Conservation (phyloP, 2,888 invertebrate genomes). For the Laspeyria flexula region DNA sequence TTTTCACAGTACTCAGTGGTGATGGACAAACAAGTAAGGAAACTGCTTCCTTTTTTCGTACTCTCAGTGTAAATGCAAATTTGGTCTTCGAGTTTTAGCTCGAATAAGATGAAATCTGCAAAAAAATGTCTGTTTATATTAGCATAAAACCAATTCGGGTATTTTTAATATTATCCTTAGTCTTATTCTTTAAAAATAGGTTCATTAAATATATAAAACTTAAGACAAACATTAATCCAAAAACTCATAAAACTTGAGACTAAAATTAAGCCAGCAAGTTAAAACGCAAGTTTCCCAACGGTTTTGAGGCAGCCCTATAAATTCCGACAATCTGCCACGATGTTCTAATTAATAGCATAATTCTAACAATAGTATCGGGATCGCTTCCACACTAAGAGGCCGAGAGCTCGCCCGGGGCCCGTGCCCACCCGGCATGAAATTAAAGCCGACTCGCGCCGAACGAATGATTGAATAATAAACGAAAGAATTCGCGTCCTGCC, state of each 20-base stretch:
- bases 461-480: slow-evolving; percentile 87
- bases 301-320: slow-evolving; percentile 52
- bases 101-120: not conserved
- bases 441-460: slow-evolving; percentile 85
- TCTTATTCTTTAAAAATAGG: not conserved
- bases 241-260: slow-evolving; percentile 43
- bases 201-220: not conserved
- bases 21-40: slow-evolving; percentile 62
- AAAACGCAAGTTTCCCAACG: slow-evolving; percentile 45
- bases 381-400: slow-evolving; percentile 67
- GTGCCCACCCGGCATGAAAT: slow-evolving; percentile 86
- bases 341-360: slow-evolving; percentile 64
- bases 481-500: slow-evolving; percentile 85
- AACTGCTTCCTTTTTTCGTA: slow-evolving; percentile 42
- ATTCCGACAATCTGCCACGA: slow-evolving; percentile 58
- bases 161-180: not conserved
- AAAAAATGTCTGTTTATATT: no score
- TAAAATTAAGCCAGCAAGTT: slow-evolving; percentile 49
- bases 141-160: no score
- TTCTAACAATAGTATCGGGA: slow-evolving; percentile 56
- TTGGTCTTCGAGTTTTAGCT: no score
- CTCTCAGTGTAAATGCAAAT: no score
- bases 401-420: slow-evolving; percentile 68
- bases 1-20: slow-evolving; percentile 77
- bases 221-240: slow-evolving; percentile 19